These are phyloP conservation scores for Tenthredo amoena DNA, from an alignment of 2,888 invertebrate species.

Conservation along the genomic window DNA sequence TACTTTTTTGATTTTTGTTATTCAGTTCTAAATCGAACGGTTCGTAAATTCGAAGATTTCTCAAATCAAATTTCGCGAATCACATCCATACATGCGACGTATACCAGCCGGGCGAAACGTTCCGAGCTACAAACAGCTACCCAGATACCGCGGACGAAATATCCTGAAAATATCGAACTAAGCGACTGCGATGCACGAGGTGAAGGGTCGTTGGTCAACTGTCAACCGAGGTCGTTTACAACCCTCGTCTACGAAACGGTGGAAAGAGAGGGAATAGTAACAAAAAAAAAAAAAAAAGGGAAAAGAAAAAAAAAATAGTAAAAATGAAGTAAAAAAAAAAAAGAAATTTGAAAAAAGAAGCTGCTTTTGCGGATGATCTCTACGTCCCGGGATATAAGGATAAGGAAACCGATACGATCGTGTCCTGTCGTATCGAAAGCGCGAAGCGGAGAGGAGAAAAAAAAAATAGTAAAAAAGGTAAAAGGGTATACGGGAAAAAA, in stretches of 20 bases:
- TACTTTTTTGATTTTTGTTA: neutral
- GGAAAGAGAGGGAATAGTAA: neutral
- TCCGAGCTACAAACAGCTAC: neutral
- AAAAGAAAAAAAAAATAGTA: neutral
- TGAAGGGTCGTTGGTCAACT: slow-evolving; percentile 34
- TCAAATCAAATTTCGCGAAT: neutral
- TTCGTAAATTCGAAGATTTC: neutral
- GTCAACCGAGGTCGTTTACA: neutral
- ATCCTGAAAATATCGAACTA: neutral
- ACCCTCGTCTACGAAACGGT: slow-evolving; percentile 8
- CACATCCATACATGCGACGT: neutral
- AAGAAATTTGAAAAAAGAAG: neutral
- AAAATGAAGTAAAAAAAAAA: neutral
- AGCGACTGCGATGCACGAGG: neutral
- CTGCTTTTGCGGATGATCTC: neutral
- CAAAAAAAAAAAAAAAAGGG: no score
- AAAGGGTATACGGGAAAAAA: neutral
- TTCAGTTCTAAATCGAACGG: neutral
- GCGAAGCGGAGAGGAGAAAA: neutral
- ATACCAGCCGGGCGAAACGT: neutral
- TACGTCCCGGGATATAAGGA: neutral
- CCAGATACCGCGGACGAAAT: neutral
- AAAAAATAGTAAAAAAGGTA: neutral
- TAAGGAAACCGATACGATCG: slow-evolving; percentile 8
- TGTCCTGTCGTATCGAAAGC: slow-evolving; percentile 2